Conservation (phyloP, 2,888 invertebrate species). For the Cataglyphis cursor region DNA sequence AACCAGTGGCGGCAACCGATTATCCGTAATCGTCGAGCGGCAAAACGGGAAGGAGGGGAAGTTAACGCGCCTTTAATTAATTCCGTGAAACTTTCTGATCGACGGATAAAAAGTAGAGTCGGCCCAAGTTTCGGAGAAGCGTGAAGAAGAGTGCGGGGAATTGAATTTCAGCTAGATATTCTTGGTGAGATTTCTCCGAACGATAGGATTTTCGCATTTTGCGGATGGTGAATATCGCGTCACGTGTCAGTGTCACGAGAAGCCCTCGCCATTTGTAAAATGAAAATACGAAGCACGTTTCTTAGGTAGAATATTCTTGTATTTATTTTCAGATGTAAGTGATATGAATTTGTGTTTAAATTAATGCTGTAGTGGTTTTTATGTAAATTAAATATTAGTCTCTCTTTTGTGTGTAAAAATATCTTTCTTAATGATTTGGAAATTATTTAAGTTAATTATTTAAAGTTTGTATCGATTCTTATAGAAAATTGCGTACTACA, state of each 20-base stretch:
- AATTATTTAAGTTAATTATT: too few relatives aligned
- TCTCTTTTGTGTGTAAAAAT: neutral
- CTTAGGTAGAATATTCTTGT: neutral
- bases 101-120: constrained; percentile 31
- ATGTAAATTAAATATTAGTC: constrained; percentile 9
- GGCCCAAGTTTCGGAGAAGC: constrained; percentile 30
- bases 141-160: constrained; percentile 14
- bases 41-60: constrained; percentile 37
- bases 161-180: constrained; percentile 40
- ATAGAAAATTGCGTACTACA: too few relatives aligned
- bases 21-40: constrained; percentile 42
- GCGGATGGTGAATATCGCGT: neutral
- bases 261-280: neutral
- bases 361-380: neutral
- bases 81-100: constrained; percentile 65
- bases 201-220: constrained; percentile 19
- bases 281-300: neutral
- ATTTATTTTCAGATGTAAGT: neutral
- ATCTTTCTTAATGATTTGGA: too few relatives aligned
- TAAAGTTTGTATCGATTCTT: too few relatives aligned
- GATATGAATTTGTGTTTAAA: neutral
- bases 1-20: constrained; percentile 45
- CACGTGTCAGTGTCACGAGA: constrained; percentile 9
- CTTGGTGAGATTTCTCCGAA: neutral
- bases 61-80: constrained; percentile 66